These are phyloP conservation scores for Phaethon lepturus DNA, from an alignment of 2,113 vertebrate genomes.

Conservation along the genomic window DNA sequence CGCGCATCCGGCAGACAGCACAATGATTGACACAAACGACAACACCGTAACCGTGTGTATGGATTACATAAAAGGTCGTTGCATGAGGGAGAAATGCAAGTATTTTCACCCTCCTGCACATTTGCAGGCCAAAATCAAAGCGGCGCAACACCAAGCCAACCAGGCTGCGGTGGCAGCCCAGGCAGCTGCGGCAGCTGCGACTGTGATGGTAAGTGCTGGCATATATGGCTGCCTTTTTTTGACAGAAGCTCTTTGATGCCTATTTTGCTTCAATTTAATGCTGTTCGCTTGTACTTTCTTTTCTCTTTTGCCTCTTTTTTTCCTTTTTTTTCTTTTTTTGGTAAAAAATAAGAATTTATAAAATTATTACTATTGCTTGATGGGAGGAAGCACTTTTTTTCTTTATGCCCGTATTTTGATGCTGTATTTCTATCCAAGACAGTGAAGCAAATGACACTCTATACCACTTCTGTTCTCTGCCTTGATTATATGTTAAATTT, in stretches of 20 bases:
- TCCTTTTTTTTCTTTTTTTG: background rate
- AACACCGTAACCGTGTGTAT: slow-evolving; percentile 99
- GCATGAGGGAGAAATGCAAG: slow-evolving; percentile 99
- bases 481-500: slow-evolving; percentile 38
- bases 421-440: slow-evolving; percentile 68
- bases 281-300: slow-evolving; percentile 35
- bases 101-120: slow-evolving; percentile 99
- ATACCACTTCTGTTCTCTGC: slow-evolving; percentile 68
- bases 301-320: slow-evolving; percentile 32
- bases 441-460: slow-evolving; percentile 62
- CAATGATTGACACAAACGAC: slow-evolving; percentile 94
- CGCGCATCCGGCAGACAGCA: slow-evolving; percentile 94
- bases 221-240: slow-evolving; percentile 51
- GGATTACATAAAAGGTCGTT: slow-evolving; percentile 99
- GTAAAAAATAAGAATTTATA: background rate
- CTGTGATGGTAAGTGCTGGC: slow-evolving; percentile 90
- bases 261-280: slow-evolving; percentile 43
- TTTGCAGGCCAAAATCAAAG: slow-evolving; percentile 99
- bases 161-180: slow-evolving; percentile 91
- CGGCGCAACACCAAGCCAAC: slow-evolving; percentile 93
- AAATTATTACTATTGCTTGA: slow-evolving; percentile 66
- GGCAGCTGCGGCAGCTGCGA: slow-evolving; percentile 89
- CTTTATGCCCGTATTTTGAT: slow-evolving; percentile 51
- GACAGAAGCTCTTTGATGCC: slow-evolving; percentile 45
- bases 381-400: slow-evolving; percentile 64